phyloP scores from a whole-genome alignment of 2,888 invertebrate species.

The Atherix ibis region DNA sequence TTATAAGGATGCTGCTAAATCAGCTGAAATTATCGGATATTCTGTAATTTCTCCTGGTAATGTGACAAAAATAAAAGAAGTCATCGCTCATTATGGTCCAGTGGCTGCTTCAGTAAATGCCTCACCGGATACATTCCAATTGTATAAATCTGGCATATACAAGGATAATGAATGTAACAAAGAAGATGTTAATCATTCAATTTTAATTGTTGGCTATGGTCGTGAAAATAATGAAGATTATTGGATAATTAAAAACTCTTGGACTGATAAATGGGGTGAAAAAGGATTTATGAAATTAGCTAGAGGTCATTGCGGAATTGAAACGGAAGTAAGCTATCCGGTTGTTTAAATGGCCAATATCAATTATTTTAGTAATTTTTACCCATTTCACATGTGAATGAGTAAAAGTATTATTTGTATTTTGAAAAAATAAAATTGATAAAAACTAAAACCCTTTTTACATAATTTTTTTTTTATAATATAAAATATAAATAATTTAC shows the following conservation, averaged over 20 bases:
- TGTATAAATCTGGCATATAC: conserved; percentile 27
- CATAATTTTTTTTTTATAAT: no score
- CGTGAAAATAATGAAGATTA: conserved; percentile 24
- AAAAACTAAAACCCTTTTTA: no score
- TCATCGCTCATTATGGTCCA: conserved; percentile 27
- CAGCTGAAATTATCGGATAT: conserved; percentile 21
- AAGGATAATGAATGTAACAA: conserved; percentile 26
- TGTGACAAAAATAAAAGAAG: conserved; percentile 24
- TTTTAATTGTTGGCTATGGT: conserved; percentile 30
- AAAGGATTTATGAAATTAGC: conserved; percentile 27
- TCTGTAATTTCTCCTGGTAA: conserved; percentile 21
- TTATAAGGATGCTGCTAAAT: conserved; percentile 16
- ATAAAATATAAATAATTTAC: no score
- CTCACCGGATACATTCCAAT: conserved; percentile 21
- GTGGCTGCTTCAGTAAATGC: conserved; percentile 26
- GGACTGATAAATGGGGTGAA: conserved; percentile 28
- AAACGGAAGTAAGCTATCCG: conserved; percentile 28
- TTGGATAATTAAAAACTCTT: conserved; percentile 31
- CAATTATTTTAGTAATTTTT: no score
- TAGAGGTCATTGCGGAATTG: conserved; percentile 27
- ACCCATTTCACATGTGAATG: no score
- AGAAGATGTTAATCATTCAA: conserved; percentile 25
- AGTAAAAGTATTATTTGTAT: no score
- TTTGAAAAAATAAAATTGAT: no score
- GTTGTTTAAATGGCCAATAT: conserved; percentile 20